phyloP scores from a whole-genome alignment of 2,888 invertebrate genomes.

The Piscicola geometra region DNA sequence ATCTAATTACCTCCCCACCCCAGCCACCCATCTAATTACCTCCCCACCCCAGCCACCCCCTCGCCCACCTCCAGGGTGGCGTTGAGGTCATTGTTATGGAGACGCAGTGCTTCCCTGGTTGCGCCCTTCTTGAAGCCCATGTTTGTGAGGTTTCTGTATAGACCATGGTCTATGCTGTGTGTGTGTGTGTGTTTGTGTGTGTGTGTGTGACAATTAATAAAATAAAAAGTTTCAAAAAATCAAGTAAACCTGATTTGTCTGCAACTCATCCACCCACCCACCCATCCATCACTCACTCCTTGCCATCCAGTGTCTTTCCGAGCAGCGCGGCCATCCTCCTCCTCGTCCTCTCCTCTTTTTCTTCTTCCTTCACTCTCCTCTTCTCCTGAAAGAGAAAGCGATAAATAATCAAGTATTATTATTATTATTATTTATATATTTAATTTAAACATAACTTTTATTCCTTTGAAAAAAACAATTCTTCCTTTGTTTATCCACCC shows the following conservation, averaged over 20 bases:
- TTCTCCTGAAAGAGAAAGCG: conserved; percentile 36
- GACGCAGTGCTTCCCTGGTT: conserved; percentile 64
- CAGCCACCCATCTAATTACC: too few species aligned
- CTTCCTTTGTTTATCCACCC: background rate
- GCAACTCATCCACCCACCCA: too few species aligned
- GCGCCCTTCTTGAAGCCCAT: conserved; percentile 68
- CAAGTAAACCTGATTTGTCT: background rate
- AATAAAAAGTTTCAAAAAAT: conserved; percentile 17
- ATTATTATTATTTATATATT: too few species aligned
- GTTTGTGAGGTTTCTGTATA: conserved; percentile 48
- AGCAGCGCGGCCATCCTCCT: conserved; percentile 35
- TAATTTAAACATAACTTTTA: too few species aligned
- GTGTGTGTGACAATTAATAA: background rate
- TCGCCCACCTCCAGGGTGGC: conserved; percentile 62
- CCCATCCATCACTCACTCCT: conserved; percentile 35
- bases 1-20: too few species aligned
- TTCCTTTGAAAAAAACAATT: too few species aligned
- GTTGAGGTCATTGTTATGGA: conserved; percentile 67
- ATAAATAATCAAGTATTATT: background rate
- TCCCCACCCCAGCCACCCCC: too few species aligned
- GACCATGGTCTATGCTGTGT: conserved; percentile 48
- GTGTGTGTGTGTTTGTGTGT: background rate
- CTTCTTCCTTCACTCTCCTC: conserved; percentile 35
- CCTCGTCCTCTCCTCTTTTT: conserved; percentile 36
- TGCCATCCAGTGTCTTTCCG: conserved; percentile 41